These are phyloP conservation scores for Matsumyia berberina DNA, from an alignment of 2,888 invertebrate genomes.

Conservation along the genomic window DNA sequence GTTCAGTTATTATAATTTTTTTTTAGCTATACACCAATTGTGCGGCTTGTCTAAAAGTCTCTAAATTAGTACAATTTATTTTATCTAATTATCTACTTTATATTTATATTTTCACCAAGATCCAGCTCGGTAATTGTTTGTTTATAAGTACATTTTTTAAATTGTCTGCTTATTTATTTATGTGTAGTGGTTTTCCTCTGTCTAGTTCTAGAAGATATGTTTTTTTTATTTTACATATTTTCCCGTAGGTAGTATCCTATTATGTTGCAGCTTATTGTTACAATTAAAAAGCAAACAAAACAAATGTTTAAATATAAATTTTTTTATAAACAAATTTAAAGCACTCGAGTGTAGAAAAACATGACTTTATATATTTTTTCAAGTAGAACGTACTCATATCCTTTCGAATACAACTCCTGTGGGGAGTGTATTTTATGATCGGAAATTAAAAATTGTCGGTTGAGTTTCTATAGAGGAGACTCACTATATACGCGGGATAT, in stretches of 20 bases:
- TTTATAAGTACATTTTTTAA: slow-evolving; percentile 4
- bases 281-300: slow-evolving; percentile 9
- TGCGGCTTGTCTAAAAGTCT: slow-evolving; percentile 34
- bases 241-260: slow-evolving; percentile 59
- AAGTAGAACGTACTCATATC: not conserved
- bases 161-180: slow-evolving; percentile 9
- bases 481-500: not conserved
- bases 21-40: slow-evolving; percentile 40
- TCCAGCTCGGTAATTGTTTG: slow-evolving; percentile 50
- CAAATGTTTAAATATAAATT: not conserved
- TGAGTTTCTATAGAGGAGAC: slow-evolving; percentile 11
- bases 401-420: not conserved
- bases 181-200: slow-evolving; percentile 34
- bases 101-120: slow-evolving; percentile 43
- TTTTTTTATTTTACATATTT: slow-evolving; percentile 32
- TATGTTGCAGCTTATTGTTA: not conserved
- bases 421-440: slow-evolving; percentile 9
- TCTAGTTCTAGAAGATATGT: slow-evolving; percentile 63
- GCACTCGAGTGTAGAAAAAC: not conserved
- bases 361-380: not conserved
- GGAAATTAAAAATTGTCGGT: slow-evolving; percentile 28
- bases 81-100: slow-evolving; percentile 15
- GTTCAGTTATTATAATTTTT: slow-evolving; percentile 39
- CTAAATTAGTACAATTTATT: slow-evolving; percentile 28
- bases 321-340: slow-evolving; percentile 5